Evolutionary conservation across 53 echinoderm and acorn worm species (phyloP), one percentile per base, ranked within the genome.

Genomic region (Apostichopus leukothele): DNA sequence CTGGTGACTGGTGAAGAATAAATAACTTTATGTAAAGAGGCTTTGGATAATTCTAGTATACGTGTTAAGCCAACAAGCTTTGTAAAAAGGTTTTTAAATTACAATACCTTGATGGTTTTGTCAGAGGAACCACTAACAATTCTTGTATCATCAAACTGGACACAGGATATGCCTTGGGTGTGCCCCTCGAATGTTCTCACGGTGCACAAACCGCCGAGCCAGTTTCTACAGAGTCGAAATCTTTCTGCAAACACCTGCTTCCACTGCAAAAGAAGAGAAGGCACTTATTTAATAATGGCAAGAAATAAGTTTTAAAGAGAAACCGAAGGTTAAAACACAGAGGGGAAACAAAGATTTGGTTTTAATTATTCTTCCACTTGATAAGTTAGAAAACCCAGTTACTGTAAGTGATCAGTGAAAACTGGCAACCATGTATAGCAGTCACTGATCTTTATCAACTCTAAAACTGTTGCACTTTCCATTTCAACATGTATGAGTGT

Each of bases 61-160:
- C 3, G 39, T 39, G 39, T 39, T 39, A 39, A 39, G 39, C 3
- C 39, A 39, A 39, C 3, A 39, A 39, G 3, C 39, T 39, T 39
- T 39, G 39, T 39, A 39, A 3, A 3, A 3, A 39, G 39, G 3
- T 39, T 39, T 39, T 19, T 21, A 5, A 74, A 25, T 10, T 21
- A 74, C 91, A 88, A 67, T 74, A 95, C 98, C 91, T 98, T 98
- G 74, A 98, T 98, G 7, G 95, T 95, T 61, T 95, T 95, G 77
- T 98, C 98, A 21, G 98, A 93, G 1, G 98, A 98, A 0, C 98
- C 98, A 83, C 98, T 98, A 52, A 98, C 98, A 50, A 98, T 98
- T 53, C 98, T 93, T 7, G 98, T 98, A 76, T 98, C 96, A 88
- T 98, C 98, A 98, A 98, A 98, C 77, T 98, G 98, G 22, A 98